Conservation (phyloP, 2,797 vertebrate genomes). For the Alauda arvensis region DNA sequence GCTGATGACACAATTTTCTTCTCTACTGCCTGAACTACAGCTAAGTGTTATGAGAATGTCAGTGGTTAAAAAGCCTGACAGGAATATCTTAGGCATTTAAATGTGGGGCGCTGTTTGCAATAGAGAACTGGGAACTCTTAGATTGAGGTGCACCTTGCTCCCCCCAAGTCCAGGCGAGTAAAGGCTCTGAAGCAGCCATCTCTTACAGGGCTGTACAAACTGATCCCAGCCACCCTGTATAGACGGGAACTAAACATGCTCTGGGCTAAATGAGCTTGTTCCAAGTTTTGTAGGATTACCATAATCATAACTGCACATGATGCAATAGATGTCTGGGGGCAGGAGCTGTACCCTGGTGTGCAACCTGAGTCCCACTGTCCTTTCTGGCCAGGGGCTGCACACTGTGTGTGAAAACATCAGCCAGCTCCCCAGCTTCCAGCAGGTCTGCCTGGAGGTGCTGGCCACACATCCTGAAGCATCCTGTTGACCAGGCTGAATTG, state of each 20-base stretch:
- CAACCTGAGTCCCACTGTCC: no score
- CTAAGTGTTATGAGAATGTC: neutral
- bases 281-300: neutral
- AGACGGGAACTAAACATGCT: neutral
- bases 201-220: neutral
- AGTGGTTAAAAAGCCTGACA: neutral
- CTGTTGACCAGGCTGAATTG: neutral
- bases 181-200: neutral
- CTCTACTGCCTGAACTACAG: neutral
- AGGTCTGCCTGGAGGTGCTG: neutral
- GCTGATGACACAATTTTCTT: neutral
- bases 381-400: neutral
- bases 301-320: rapidly evolving
- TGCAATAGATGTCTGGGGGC: neutral
- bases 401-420: rapidly evolving
- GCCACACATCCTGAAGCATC: neutral
- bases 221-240: neutral
- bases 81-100: neutral
- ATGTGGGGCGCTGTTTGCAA: neutral
- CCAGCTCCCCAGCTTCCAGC: neutral
- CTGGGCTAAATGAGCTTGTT: neutral
- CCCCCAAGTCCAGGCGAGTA: neutral
- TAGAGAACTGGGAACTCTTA: neutral
- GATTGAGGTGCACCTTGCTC: neutral
- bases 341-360: neutral